Percentiles rank a stretch among this genome's conserved stretches.
These are phyloP conservation scores for Spatulosminthurus flaviceps DNA, from an alignment of 2,888 invertebrate genomes.

Conservation along the genomic window DNA sequence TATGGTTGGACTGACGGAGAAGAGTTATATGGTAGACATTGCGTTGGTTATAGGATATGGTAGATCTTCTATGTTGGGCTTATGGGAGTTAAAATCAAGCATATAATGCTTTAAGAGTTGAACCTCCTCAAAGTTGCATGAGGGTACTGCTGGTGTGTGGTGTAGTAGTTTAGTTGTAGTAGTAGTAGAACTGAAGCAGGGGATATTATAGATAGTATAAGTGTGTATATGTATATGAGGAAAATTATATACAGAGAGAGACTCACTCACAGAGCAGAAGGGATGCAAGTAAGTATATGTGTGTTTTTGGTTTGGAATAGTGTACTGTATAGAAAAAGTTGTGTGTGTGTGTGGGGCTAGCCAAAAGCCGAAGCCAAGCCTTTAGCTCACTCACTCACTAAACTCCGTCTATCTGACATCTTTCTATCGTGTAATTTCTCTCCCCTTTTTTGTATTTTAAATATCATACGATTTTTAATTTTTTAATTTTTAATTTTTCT, in stretches of 20 bases:
- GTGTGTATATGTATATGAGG: neutral
- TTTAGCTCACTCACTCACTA: constrained; percentile 50
- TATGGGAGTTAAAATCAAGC: constrained; percentile 7
- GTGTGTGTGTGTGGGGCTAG: constrained; percentile 27
- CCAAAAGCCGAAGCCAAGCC: constrained; percentile 42
- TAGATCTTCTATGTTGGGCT: too few species aligned
- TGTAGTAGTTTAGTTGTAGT: neutral
- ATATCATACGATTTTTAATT: constrained; percentile 40
- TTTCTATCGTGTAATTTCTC: constrained; percentile 47
- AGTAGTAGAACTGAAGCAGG: too few species aligned
- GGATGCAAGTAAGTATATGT: neutral
- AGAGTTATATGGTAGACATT: too few species aligned
- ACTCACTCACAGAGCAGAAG: neutral
- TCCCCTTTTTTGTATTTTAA: constrained; percentile 48
- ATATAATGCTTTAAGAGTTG: neutral
- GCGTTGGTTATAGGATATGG: too few species aligned
- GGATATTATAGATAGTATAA: too few species aligned
- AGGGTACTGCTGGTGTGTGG: neutral
- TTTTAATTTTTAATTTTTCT: constrained; percentile 41
- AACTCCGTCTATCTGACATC: constrained; percentile 52
- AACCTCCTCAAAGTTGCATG: neutral
- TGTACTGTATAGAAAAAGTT: constrained; percentile 21
- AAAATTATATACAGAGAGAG: neutral
- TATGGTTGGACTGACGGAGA: neutral
- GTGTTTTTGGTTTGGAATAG: neutral